phyloP scores from a whole-genome alignment of 2,113 vertebrate genomes.

The Ceuthmochares aereus region DNA sequence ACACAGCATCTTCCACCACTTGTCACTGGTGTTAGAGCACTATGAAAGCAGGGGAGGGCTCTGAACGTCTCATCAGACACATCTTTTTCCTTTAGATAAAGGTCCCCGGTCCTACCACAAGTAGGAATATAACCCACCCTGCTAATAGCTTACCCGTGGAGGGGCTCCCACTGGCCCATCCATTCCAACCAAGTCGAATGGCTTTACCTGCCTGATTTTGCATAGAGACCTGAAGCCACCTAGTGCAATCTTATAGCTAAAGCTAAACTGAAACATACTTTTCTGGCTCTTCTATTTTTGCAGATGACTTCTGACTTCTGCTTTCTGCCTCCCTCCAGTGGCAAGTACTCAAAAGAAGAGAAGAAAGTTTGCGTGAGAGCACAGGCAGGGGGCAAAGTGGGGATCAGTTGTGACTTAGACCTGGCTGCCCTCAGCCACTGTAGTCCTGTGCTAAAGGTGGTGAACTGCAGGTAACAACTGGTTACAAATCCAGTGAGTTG shows the following conservation, averaged over 20 bases:
- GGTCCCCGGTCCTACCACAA: neutral
- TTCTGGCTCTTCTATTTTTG: neutral
- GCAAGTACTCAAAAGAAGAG: conserved; percentile 80
- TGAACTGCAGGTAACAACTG: conserved; percentile 70
- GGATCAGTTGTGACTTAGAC: conserved; percentile 76
- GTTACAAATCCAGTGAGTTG: too few species aligned
- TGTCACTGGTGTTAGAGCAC: rapidly evolving
- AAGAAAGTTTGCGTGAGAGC: conserved; percentile 66
- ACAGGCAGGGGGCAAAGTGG: conserved; percentile 73
- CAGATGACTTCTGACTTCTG: conserved; percentile 81
- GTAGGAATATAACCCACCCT: neutral
- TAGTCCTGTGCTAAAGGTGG: conserved; percentile 73
- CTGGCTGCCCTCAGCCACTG: conserved; percentile 70
- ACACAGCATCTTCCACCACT: neutral
- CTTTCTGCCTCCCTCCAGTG: conserved; percentile 80
- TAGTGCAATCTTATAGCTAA: neutral
- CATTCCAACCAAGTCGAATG: conserved; percentile 82
- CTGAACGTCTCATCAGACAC: neutral
- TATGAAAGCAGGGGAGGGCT: neutral
- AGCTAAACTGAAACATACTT: neutral
- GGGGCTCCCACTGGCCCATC: conserved; percentile 64
- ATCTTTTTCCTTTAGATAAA: neutral
- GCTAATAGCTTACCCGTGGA: conserved; percentile 81
- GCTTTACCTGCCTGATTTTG: conserved; percentile 82
- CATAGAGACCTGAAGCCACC: conserved; percentile 71